phyloP scores from a whole-genome alignment of 2,113 vertebrate species.

The Forbesichthys papilliferus region DNA sequence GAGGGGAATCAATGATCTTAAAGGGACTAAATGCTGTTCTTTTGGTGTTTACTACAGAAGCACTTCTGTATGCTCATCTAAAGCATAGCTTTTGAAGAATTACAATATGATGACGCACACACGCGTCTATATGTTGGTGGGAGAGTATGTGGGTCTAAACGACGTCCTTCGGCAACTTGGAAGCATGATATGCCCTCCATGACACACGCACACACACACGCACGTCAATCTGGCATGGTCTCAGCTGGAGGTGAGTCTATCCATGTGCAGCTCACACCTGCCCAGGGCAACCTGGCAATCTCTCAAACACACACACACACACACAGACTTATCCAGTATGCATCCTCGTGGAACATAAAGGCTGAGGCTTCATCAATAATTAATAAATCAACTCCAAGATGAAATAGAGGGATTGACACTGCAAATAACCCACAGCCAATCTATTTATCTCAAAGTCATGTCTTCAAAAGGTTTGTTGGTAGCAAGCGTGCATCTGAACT shows the following conservation, averaged over 20 bases:
- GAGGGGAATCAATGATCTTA: constrained; percentile 19
- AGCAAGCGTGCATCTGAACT: constrained; percentile 18
- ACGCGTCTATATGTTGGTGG: not conserved
- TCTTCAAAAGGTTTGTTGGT: constrained; percentile 19
- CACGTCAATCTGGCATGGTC: constrained; percentile 30
- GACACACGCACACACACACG: constrained; percentile 10
- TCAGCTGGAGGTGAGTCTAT: constrained; percentile 36
- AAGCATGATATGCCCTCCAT: not conserved
- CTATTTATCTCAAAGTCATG: constrained; percentile 32
- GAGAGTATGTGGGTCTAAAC: too few relatives aligned
- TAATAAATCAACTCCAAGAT: constrained; percentile 48
- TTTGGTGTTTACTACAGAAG: not conserved
- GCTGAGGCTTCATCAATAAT: constrained; percentile 48
- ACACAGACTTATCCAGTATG: not conserved
- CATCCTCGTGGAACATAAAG: constrained; percentile 27
- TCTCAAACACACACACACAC: not conserved
- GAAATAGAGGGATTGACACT: constrained; percentile 30
- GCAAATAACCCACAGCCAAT: constrained; percentile 46
- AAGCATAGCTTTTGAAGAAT: not conserved
- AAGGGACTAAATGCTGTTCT: constrained; percentile 4
- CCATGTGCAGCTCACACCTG: constrained; percentile 21
- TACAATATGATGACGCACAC: not conserved
- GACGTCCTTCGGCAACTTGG: too few relatives aligned
- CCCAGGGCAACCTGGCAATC: constrained; percentile 4
- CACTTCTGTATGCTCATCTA: not conserved